Percentiles rank a stretch among this genome's conserved stretches.
Conservation (phyloP, 2,888 invertebrate genomes). For the Dinocampus coccinellae region DNA sequence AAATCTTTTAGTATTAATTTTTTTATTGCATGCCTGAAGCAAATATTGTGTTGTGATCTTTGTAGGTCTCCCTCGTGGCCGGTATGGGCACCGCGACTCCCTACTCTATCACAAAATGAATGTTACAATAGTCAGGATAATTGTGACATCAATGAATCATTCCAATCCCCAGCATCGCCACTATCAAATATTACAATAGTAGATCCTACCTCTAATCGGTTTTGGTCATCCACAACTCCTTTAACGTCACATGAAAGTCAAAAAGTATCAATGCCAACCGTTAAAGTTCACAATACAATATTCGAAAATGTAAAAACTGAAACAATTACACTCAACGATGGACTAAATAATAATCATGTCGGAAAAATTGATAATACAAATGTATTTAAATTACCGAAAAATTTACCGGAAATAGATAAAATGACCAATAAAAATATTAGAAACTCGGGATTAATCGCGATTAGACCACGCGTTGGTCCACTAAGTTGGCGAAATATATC, state of each 20-base stretch:
- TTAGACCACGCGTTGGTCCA: slow-evolving; percentile 57
- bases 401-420: slow-evolving; percentile 43
- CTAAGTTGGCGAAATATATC: slow-evolving; percentile 61
- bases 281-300: not conserved
- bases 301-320: not conserved
- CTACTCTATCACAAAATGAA: slow-evolving; percentile 63
- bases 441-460: slow-evolving; percentile 32
- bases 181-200: slow-evolving; percentile 51
- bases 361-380: slow-evolving; percentile 23
- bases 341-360: slow-evolving; percentile 43
- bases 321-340: slow-evolving; percentile 24
- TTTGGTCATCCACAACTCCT: slow-evolving; percentile 59
- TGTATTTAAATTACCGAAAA: slow-evolving; percentile 56
- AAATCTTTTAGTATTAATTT: slow-evolving; percentile 36
- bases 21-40: slow-evolving; percentile 68
- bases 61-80: slow-evolving; percentile 76
- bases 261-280: not conserved
- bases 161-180: slow-evolving; percentile 54
- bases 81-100: slow-evolving; percentile 72
- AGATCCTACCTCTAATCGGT: slow-evolving; percentile 56
- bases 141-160: slow-evolving; percentile 2
- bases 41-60: slow-evolving; percentile 69
- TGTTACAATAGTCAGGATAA: slow-evolving; percentile 43
- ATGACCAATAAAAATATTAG: slow-evolving; percentile 28
- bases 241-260: slow-evolving; percentile 45